Conservation (phyloP, 2,888 invertebrate species). For the Hetaerina titia region DNA sequence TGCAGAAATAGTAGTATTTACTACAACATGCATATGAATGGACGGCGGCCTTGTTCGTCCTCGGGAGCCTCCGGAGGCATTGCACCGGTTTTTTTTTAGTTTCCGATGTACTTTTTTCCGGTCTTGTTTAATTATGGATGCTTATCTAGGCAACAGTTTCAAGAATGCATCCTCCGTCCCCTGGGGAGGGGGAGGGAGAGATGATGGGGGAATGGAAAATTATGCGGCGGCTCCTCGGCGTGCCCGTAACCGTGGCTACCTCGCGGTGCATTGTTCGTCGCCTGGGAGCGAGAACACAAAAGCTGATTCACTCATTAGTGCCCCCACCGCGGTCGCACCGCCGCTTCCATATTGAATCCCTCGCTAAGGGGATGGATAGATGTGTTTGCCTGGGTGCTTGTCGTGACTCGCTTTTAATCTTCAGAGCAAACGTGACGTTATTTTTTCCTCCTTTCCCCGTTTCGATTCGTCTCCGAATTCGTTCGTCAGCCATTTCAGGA, state of each 20-base stretch:
- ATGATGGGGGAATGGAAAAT: neutral
- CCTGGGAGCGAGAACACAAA: neutral
- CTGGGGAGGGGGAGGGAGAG: neutral
- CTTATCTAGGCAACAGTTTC: neutral
- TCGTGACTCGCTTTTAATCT: neutral
- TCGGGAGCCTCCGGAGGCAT: no score
- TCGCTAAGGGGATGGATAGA: neutral
- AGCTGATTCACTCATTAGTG: constrained; percentile 32
- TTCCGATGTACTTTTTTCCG: neutral
- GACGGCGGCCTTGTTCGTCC: no score
- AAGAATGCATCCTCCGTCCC: neutral
- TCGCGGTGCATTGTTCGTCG: neutral
- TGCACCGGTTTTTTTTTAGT: no score
- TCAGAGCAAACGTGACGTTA: neutral
- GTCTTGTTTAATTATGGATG: neutral
- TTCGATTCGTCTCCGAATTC: neutral
- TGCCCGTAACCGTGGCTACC: neutral
- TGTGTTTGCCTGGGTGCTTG: neutral
- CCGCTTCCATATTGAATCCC: neutral
- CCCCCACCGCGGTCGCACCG: neutral
- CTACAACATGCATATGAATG: no score
- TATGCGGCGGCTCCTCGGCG: neutral
- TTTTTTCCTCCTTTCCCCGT: neutral
- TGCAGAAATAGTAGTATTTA: no score
- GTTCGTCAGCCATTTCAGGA: neutral